Evolutionary conservation across 2,113 vertebrate species (phyloP), one percentile per base, ranked within the genome.

Genomic region (Prolemur simus): DNA sequence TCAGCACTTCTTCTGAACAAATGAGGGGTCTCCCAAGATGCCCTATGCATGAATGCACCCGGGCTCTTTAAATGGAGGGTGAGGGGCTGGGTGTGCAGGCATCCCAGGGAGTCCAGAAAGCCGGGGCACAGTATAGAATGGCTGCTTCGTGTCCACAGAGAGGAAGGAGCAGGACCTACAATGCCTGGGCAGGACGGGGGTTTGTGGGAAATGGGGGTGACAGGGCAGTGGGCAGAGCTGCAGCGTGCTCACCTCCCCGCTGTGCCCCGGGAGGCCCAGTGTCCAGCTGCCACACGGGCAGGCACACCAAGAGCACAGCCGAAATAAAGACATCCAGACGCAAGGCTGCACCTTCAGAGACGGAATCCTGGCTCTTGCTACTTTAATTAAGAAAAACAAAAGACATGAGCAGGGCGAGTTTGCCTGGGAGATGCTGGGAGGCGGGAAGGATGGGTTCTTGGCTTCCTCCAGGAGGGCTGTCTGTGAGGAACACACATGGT

Each of bases 311-410:
- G 15, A 77, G 83, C 45, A 20, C n/a, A 12, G 80, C 80, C 45
- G 0, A n/a, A 92, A 96, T 87, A 56, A 95, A 97, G 74, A 98
- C 94, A 73, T 97, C 82, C 95, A 97, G 97, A 95, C 92, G 14
- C 91, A 13, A 93, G 84, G 94, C 92, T 82, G 27, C 0, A 1
- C 97, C 98, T 98, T 96, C 68, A 45, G 94, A 98, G 98, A 97
- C 96, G 91, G 88, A 98, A 98, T 97, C 14, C 4, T 98, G 97
- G 97, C 97, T 98, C 98, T 97, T 97, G 98, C 96, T 0, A 97
- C 98, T 98, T 97, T 98, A 98, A 98, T 98, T 94, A 98, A 98
- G 98, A 98, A 98, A 98, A 98, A 98, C 98, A 98, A 98, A 98
- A 98, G 95, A 27, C 69, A 89, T 92, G 94, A 97, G 97, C 91